Evolutionary conservation across 2,888 invertebrate genomes (phyloP), one percentile per base, ranked within the genome.

Genomic region (Morinoia aosen): DNA sequence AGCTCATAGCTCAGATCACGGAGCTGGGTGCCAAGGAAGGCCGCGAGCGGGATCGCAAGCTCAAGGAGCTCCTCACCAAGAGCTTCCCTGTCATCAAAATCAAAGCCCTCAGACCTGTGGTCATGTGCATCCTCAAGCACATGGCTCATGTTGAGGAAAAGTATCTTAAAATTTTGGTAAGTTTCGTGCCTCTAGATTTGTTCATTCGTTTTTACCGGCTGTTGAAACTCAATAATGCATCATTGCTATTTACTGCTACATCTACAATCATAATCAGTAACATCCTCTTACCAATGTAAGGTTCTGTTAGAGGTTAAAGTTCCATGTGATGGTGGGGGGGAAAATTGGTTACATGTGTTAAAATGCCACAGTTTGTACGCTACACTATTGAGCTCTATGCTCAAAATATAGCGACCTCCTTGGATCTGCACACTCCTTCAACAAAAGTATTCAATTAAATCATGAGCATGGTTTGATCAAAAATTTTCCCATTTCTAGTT

Each of bases 61-160:
- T 99, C 0, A 99, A 99, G 97, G 99, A 99, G 97, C 97, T 99
- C 94, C 97, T 99, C 16, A 98, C 98, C 0, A 99, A 99, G 97
- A 99, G 99, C 97, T 99, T 99, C 97, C 98, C 99, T 0, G 98
- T 99, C 0, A 99, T 99, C 3, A 98, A 98, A 97, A 98, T 99
- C 0, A 98, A 99, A 97, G 98, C 98, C 0, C 97, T 99, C 40
- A 98, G 99, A 58, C 99, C 99, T 0, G 99, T 99, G 58, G 99
- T 99, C 4, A 99, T 99, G 98, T 98, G 98, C 96, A 99, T 99
- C 96, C 97, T 99, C 95, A 98, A 99, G 97, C 99, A 99, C 97
- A 98, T 99, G 8, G 98, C 99, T 7, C 98, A 98, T 97, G 99
- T 99, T 97, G 99, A 99, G 97, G 99, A 99, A 97, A 98, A 99